phyloP scores from a whole-genome alignment of 1,140 invertebrate genomes.

The Panulirus ornatus region DNA sequence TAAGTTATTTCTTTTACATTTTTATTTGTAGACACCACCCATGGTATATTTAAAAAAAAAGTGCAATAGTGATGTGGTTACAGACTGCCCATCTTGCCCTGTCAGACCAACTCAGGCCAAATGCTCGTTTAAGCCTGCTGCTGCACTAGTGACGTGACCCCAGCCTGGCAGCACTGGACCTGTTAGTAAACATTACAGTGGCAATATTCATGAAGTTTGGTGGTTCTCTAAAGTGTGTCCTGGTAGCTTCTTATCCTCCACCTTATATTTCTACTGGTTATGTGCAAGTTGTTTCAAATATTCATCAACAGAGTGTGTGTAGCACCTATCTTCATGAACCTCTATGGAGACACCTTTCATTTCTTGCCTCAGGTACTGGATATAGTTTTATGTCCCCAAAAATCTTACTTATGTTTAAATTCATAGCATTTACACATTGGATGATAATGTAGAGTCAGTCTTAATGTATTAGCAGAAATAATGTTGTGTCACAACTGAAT shows the following conservation, averaged over 20 bases:
- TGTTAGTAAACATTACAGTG: background rate
- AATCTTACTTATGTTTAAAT: too few species aligned
- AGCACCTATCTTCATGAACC: background rate
- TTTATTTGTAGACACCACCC: too few species aligned
- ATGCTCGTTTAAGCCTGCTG: constrained; percentile 25
- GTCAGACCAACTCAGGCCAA: constrained; percentile 13
- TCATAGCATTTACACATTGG: too few species aligned
- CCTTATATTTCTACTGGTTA: background rate
- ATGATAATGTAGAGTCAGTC: too few species aligned
- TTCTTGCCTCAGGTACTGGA: too few species aligned
- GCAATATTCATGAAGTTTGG: constrained; percentile 4
- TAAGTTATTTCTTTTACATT: too few species aligned
- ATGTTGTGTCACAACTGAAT: too few species aligned
- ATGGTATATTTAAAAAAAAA: background rate
- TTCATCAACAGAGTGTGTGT: background rate
- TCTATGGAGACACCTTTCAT: too few species aligned
- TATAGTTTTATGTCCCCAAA: too few species aligned
- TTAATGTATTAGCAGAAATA: too few species aligned
- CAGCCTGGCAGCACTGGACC: constrained; percentile 43
- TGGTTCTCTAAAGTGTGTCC: background rate
- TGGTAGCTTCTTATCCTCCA: too few species aligned
- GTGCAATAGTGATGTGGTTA: background rate
- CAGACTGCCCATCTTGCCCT: constrained; percentile 41
- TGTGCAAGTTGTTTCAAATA: background rate
- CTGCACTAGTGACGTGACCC: constrained; percentile 50